A percentile compares a stretch with the other conserved stretches of the same genome.
Conservation (phyloP, 2,113 vertebrate genomes). For the Mungos mungo region DNA sequence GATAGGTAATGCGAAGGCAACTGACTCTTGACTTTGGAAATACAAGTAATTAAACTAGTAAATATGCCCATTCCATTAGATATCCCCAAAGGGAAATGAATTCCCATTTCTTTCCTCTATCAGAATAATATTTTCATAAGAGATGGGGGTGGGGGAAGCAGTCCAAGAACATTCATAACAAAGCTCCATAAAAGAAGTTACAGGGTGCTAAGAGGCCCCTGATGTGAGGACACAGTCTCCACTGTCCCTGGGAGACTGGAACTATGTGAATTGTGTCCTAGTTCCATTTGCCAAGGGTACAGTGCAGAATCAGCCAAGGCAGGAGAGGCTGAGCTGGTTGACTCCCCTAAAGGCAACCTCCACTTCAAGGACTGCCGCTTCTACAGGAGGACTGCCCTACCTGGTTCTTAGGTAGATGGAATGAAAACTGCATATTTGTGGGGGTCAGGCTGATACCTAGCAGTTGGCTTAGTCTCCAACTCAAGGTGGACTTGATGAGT, state of each 20-base stretch:
- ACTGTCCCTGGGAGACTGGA: not conserved
- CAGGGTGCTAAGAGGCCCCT: not conserved
- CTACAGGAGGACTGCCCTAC: not conserved
- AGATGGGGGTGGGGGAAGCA: not conserved
- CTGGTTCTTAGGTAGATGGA: not conserved
- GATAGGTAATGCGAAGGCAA: not conserved
- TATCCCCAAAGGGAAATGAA: conserved; percentile 5
- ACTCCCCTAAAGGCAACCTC: not conserved
- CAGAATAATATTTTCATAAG: conserved; percentile 45
- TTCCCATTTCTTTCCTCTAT: not conserved
- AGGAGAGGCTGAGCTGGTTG: not conserved
- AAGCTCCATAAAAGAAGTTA: not conserved
- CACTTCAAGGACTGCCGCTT: not conserved
- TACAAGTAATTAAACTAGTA: not conserved
- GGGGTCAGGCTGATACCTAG: not conserved
- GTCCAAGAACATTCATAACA: not conserved
- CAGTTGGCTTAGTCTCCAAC: not conserved
- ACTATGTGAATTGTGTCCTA: not conserved
- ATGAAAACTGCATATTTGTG: not conserved
- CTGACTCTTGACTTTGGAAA: not conserved
- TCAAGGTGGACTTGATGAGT: not conserved
- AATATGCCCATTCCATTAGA: not conserved
- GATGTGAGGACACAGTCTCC: not conserved
- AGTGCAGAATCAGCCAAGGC: not conserved
- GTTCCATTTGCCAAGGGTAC: not conserved